Conservation (phyloP, 2,888 invertebrate species). For the Macropis europaea region DNA sequence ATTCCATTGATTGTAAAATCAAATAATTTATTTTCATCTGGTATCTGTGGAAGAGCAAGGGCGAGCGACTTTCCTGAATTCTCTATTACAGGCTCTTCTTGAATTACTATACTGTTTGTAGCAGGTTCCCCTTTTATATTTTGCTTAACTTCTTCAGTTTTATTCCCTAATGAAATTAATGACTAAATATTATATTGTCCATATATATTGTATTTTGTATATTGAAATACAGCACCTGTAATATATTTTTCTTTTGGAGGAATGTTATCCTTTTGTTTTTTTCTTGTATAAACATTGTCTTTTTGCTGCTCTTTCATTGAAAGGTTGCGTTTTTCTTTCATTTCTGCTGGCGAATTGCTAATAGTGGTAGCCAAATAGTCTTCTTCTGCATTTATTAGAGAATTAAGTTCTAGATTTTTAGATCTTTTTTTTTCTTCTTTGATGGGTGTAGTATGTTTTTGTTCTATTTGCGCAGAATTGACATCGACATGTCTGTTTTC, state of each 20-base stretch:
- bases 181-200: no score
- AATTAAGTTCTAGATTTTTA: no score
- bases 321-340: no score
- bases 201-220: background rate
- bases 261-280: background rate
- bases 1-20: conserved; percentile 45
- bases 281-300: background rate
- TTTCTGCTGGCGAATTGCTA: no score
- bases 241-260: background rate
- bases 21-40: conserved; percentile 39
- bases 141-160: background rate
- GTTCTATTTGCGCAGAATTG: background rate
- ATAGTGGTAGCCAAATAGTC: no score
- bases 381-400: no score
- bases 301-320: background rate
- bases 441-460: background rate
- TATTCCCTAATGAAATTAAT: background rate
- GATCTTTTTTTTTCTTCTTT: background rate
- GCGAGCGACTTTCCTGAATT: background rate
- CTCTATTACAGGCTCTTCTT: background rate
- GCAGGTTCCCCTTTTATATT: background rate
- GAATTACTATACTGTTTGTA: background rate
- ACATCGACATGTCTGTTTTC: background rate
- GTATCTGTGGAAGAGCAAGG: conserved; percentile 15
- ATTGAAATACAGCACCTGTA: background rate